These are phyloP conservation scores for Axea sp. DNA, from an alignment of 2,888 invertebrate genomes.

Conservation along the genomic window DNA sequence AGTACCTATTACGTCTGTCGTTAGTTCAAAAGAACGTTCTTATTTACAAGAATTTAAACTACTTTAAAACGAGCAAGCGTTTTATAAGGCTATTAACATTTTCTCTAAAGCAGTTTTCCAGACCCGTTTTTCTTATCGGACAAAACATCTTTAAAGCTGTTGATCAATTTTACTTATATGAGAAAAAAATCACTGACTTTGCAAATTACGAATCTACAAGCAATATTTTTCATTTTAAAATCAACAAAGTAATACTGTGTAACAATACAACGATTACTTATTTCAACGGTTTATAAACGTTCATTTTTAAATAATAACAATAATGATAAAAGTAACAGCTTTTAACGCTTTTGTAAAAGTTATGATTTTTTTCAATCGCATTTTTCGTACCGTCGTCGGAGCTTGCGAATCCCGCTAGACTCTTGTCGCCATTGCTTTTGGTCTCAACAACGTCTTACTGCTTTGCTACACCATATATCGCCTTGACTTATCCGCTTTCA, in stretches of 20 bases:
- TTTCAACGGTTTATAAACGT: too few relatives aligned
- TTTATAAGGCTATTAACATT: conserved; percentile 50
- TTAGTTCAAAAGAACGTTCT: conserved; percentile 31
- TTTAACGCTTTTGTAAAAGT: background rate
- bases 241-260: too few relatives aligned
- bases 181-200: conserved; percentile 14
- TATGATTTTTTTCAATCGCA: conserved; percentile 63
- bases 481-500: conserved; percentile 70
- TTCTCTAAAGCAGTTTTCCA: conserved; percentile 24
- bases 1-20: conserved; percentile 44
- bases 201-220: conserved; percentile 12
- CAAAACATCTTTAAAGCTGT: conserved; percentile 22
- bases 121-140: conserved; percentile 14
- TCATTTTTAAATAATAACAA: too few relatives aligned
- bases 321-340: too few relatives aligned
- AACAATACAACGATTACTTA: too few relatives aligned
- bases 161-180: conserved; percentile 13
- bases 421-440: conserved; percentile 61
- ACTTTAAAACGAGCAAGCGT: conserved; percentile 36
- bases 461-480: conserved; percentile 66
- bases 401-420: conserved; percentile 57
- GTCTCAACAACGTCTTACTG: conserved; percentile 65
- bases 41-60: conserved; percentile 44
- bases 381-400: conserved; percentile 33
- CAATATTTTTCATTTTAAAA: too few relatives aligned